A percentile compares a stretch with the other conserved stretches of the same genome.
phyloP scores from a whole-genome alignment of 1,140 invertebrate genomes.

The Ceratina australensis region DNA sequence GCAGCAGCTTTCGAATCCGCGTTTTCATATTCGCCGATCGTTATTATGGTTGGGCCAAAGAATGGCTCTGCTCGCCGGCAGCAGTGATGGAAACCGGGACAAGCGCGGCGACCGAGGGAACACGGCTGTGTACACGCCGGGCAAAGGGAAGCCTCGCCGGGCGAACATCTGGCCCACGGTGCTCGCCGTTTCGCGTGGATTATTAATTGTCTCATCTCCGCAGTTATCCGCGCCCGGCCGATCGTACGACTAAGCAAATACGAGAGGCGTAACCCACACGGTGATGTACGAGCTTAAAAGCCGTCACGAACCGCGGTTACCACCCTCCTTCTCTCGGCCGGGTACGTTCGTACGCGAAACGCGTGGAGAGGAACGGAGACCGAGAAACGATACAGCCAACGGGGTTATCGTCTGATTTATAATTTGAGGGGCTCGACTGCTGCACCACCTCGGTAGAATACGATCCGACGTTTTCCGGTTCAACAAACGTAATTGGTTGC shows the following conservation, averaged over 20 bases:
- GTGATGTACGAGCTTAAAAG: constrained; percentile 79
- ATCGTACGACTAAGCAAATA: constrained; percentile 78
- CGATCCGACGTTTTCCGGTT: constrained; percentile 75
- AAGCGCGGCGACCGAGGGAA: constrained; percentile 11
- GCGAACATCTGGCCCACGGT: constrained; percentile 62
- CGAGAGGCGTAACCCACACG: constrained; percentile 75
- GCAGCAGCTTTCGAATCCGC: constrained; percentile 22
- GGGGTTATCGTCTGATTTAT: constrained; percentile 75
- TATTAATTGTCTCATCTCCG: constrained; percentile 79
- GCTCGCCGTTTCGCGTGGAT: constrained; percentile 66
- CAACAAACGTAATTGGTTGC: constrained; percentile 78
- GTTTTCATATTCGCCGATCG: background rate
- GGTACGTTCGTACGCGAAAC: constrained; percentile 2
- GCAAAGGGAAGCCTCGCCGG: constrained; percentile 42
- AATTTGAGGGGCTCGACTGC: constrained; percentile 71
- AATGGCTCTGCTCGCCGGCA: background rate
- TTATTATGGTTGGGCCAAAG: constrained; percentile 8
- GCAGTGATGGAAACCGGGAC: constrained; percentile 36
- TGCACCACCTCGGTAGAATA: constrained; percentile 53
- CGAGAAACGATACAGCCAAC: constrained; percentile 54
- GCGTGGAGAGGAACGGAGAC: constrained; percentile 26
- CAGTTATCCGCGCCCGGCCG: constrained; percentile 74
- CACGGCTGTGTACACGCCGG: background rate
- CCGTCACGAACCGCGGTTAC: constrained; percentile 69
- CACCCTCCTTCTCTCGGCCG: constrained; percentile 26